Conservation (phyloP, 2,888 invertebrate species). For the Caenorhabditis sulstoni region DNA sequence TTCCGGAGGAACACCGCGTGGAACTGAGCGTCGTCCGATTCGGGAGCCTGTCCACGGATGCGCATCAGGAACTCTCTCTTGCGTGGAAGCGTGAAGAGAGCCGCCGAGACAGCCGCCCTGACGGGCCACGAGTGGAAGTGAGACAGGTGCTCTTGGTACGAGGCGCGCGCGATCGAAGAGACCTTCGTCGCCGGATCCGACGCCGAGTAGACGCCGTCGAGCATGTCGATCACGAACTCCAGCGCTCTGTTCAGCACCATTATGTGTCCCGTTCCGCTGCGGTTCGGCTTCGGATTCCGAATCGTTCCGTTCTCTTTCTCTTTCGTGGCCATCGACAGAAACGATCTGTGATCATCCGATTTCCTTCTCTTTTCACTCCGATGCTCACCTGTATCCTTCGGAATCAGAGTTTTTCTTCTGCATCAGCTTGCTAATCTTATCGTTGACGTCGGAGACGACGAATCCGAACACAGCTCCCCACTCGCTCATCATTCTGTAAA, state of each 20-base stretch:
- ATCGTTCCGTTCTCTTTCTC: slow-evolving; percentile 37
- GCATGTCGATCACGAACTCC: slow-evolving; percentile 44
- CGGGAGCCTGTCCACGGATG: slow-evolving; percentile 37
- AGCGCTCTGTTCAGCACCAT: slow-evolving; percentile 55
- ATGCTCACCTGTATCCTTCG: slow-evolving; percentile 22
- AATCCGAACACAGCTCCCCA: slow-evolving; percentile 52
- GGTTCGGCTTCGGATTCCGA: slow-evolving; percentile 44
- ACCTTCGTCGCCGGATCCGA: slow-evolving; percentile 16
- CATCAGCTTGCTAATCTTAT: slow-evolving; percentile 27
- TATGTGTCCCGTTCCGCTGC: slow-evolving; percentile 53
- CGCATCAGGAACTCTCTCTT: slow-evolving; percentile 37
- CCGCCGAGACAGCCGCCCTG: slow-evolving; percentile 14
- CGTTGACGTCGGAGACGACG: slow-evolving; percentile 43
- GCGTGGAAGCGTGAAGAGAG: slow-evolving; percentile 37
- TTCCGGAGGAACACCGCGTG: slow-evolving; percentile 27
- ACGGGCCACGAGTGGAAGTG: slow-evolving; percentile 40
- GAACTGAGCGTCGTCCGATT: slow-evolving; percentile 30
- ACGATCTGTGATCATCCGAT: slow-evolving; percentile 18
- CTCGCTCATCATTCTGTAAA: slow-evolving; percentile 44
- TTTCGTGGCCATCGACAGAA: slow-evolving; percentile 35
- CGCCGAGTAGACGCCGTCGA: slow-evolving; percentile 41
- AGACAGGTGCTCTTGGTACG: slow-evolving; percentile 39
- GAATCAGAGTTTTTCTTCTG: slow-evolving; percentile 15
- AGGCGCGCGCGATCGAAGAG: slow-evolving; percentile 18
- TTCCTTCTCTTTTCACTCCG: background rate